Conservation (phyloP, 2,888 invertebrate species). For the Danaus chrysippus region DNA sequence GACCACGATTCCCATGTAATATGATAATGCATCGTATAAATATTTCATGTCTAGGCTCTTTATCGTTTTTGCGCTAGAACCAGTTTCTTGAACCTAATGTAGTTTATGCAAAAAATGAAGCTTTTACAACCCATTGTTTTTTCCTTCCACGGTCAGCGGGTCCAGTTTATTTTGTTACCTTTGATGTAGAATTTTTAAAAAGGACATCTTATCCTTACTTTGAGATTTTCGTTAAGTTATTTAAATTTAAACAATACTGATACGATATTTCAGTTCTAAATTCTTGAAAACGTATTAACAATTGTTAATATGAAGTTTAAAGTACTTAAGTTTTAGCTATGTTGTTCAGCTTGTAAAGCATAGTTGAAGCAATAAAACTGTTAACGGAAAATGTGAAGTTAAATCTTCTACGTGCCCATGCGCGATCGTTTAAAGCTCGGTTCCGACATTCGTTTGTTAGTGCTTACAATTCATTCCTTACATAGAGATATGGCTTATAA, state of each 20-base stretch:
- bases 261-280: slow-evolving; percentile 27
- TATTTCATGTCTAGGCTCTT: slow-evolving; percentile 71
- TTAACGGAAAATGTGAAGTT: slow-evolving; percentile 57
- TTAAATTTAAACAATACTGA: neutral
- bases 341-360: slow-evolving; percentile 48
- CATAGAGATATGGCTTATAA: slow-evolving; percentile 74
- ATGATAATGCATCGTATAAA: slow-evolving; percentile 76
- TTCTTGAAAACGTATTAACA: slow-evolving; percentile 17
- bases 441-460: slow-evolving; percentile 62
- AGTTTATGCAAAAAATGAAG: slow-evolving; percentile 56
- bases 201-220: slow-evolving; percentile 9
- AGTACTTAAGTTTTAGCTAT: slow-evolving; percentile 36
- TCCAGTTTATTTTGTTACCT: slow-evolving; percentile 25
- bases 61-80: slow-evolving; percentile 70
- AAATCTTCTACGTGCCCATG: slow-evolving; percentile 61
- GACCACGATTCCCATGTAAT: slow-evolving; percentile 75
- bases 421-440: slow-evolving; percentile 59
- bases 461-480: slow-evolving; percentile 71
- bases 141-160: slow-evolving; percentile 43
- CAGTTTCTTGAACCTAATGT: slow-evolving; percentile 56
- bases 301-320: slow-evolving; percentile 34
- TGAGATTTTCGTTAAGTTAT: neutral
- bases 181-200: slow-evolving; percentile 14
- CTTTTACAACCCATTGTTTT: slow-evolving; percentile 49
- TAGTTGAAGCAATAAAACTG: slow-evolving; percentile 53